Percentiles rank a stretch among this genome's conserved stretches.
Evolutionary conservation across 2,797 vertebrate genomes (phyloP).

Genomic region (Simalia tracyae): DNA sequence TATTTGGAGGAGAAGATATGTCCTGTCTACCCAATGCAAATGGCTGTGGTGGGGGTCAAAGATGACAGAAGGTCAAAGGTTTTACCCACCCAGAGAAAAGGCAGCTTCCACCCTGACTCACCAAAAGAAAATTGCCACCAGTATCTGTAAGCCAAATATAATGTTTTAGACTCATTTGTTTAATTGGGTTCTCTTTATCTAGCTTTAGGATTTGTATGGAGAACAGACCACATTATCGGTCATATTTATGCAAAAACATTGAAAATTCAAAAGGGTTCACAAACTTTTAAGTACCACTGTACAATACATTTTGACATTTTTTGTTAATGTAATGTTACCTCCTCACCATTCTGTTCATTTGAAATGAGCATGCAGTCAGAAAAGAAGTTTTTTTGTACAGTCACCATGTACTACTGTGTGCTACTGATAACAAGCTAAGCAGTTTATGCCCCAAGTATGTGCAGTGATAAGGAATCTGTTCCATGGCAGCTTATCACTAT

Average conservation of each 20-base stretch:
- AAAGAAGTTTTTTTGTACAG: background rate
- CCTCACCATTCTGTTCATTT: background rate
- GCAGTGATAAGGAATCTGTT: background rate
- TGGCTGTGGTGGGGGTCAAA: background rate
- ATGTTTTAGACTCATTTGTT: background rate
- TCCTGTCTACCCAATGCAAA: background rate
- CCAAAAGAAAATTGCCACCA: background rate
- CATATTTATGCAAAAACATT: background rate
- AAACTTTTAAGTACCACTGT: background rate
- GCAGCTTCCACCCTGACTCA: background rate
- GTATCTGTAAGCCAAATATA: background rate
- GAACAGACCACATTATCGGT: background rate
- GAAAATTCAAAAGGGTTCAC: background rate
- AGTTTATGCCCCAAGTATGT: background rate
- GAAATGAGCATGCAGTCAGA: background rate
- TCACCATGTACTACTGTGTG: background rate
- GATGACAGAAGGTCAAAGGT: background rate
- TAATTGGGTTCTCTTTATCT: background rate
- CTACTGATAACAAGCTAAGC: background rate
- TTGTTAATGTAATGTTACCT: background rate
- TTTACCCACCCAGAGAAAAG: background rate
- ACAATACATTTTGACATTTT: background rate
- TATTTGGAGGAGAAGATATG: background rate
- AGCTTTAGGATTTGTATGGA: background rate
- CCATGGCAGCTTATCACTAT: background rate